Conservation (phyloP, 2,888 invertebrate genomes). For the Frankliniella intonsa region DNA sequence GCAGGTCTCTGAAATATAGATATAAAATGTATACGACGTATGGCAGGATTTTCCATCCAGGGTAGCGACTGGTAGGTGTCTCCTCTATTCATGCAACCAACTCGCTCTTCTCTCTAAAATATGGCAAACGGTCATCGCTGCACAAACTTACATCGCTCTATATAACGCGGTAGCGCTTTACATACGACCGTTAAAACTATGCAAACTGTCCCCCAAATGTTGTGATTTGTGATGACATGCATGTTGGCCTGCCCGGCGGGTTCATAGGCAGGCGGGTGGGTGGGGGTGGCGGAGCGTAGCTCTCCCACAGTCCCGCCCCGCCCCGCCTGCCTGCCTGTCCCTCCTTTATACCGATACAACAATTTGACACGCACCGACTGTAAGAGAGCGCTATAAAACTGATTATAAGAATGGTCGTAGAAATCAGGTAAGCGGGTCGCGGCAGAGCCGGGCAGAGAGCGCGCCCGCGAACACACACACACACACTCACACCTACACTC, state of each 20-base stretch:
- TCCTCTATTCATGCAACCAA: not conserved
- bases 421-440: conserved; percentile 16
- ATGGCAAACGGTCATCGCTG: too few relatives aligned
- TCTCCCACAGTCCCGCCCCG: not conserved
- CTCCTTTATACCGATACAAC: not conserved
- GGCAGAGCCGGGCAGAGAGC: not conserved
- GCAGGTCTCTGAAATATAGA: too few relatives aligned
- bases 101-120: too few relatives aligned
- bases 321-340: not conserved
- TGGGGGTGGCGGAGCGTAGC: not conserved
- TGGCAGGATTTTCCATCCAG: too few relatives aligned
- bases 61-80: too few relatives aligned
- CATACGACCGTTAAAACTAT: conserved; percentile 26
- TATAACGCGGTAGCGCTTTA: not conserved
- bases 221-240: conserved; percentile 26
- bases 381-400: not conserved
- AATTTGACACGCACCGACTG: not conserved
- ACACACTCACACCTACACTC: not conserved
- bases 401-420: conserved; percentile 10
- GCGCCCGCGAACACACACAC: not conserved
- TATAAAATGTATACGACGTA: too few relatives aligned
- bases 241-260: not conserved
- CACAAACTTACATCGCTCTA: not conserved
- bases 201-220: conserved; percentile 24
- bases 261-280: not conserved